Base-by-base conservation (phyloP, 1,140 invertebrate species). In the Calliphora vicina region DNA sequence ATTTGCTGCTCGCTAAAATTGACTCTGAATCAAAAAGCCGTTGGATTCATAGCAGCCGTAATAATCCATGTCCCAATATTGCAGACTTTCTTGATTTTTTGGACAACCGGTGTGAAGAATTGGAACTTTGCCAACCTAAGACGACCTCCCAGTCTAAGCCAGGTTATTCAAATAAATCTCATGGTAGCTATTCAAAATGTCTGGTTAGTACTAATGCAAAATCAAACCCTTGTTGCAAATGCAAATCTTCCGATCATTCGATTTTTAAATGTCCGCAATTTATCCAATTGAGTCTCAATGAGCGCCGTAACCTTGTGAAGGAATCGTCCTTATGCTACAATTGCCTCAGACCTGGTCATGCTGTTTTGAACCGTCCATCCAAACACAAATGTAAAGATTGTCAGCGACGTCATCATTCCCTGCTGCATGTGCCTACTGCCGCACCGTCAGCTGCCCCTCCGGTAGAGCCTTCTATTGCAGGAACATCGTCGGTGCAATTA, bases 71-170 rank as follows among this genome's bases (percentile, higher is more conserved):
- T n/a, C n/a, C n/a, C n/a, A n/a, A n/a, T n/a, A n/a, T n/a, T n/a
- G n/a, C n/a, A n/a, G n/a, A 76, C 15, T 82, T 82, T 73, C 29
- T 82, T 26, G 27, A 76, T 15, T 74, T 82, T 82, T 35, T 82
- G 73, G 82, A 76, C 26, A 20, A 17, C 50, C 42, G 82, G 2
- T 76, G 72, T 17, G 82, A 82, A 26, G 82, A 82, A 61, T 57
- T 82, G n/a, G 72, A 82, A 61, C 73, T 82, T 23, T 42, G 72
- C 17, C 15, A 82, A 12, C 73, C 23, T n/a, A 57, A 82, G 45
- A 17, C 45, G 15, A 10, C 81, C 10, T n/a, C 27, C 3, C 27
- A 13, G 17, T 26, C 17, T 45, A 78, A 82, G 23, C 25, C 0
- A 42, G 20, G 17, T 26, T n/a, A 20, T 17, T 13, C 20, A 15